Percentiles rank a stretch among this genome's conserved stretches.
Conservation (phyloP, 1,140 invertebrate species). For the Eulimnadia texana region DNA sequence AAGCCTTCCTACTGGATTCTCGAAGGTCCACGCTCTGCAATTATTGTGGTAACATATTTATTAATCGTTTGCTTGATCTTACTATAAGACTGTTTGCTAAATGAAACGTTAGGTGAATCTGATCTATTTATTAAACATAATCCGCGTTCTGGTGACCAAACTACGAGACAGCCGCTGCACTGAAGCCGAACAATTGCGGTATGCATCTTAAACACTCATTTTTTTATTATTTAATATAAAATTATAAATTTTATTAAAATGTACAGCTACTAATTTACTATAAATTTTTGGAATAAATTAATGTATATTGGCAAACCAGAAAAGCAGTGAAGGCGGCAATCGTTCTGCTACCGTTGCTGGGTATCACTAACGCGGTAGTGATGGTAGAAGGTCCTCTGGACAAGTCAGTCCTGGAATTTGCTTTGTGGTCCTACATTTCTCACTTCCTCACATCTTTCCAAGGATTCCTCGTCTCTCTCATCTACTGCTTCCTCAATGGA, state of each 20-base stretch:
- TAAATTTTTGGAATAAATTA: no score
- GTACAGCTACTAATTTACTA: no score
- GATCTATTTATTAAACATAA: constrained; percentile 36
- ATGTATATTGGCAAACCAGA: no score
- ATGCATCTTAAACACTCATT: no score
- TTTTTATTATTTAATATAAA: not conserved
- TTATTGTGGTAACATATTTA: constrained; percentile 22
- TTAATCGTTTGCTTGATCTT: not conserved
- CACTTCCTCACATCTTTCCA: constrained; percentile 35
- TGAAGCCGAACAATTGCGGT: constrained; percentile 38
- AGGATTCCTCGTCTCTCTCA: constrained; percentile 36
- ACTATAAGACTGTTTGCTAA: constrained; percentile 24
- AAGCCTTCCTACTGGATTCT: constrained; percentile 34
- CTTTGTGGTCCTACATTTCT: constrained; percentile 32
- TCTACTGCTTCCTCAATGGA: constrained; percentile 40
- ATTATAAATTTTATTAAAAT: no score
- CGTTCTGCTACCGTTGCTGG: constrained; percentile 32
- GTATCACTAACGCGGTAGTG: constrained; percentile 31
- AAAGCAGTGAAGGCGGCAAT: constrained; percentile 33
- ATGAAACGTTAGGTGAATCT: constrained; percentile 35
- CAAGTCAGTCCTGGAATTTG: constrained; percentile 28
- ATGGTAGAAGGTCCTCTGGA: constrained; percentile 29
- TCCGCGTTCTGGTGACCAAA: constrained; percentile 40
- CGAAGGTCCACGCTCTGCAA: constrained; percentile 21
- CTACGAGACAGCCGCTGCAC: constrained; percentile 33